Evolutionary conservation across 2,797 vertebrate genomes (phyloP), one percentile per base, ranked within the genome.

Genomic region (Hapalemur alaotrensis): DNA sequence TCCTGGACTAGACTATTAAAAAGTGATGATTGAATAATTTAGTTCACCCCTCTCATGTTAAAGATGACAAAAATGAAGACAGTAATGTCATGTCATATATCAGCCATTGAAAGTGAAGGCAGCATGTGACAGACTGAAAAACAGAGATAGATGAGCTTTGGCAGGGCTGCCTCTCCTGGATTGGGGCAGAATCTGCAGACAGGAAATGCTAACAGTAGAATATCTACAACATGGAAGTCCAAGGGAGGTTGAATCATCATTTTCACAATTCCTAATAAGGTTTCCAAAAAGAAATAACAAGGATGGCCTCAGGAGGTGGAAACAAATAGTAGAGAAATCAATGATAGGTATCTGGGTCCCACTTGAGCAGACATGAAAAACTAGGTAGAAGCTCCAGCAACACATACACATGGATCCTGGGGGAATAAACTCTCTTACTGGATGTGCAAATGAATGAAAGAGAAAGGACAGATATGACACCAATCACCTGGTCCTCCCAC

Each of bases 61-160:
- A 94, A 93, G 41, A 59, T 57, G 50, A 88, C 70, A 87, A 95
- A 93, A 95, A 82, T 38, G 35, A 83, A 89, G 72, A 41, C 0
- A 73, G 4, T 35, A 59, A 50, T 48, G 10, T 30, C 43, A 91
- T 46, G 12, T 35, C 69, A 88, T n/a, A 28, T 9, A 59, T 35
- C 35, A 75, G 30, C 22, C 25, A 72, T n/a, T 54, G 52, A 13
- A 30, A 69, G 20, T 41, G 28, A 95, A 89, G 32, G 0, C 41
- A 61, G 32, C 28, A 30, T 57, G 12, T 52, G 57, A 65, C 52
- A 73, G 59, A 73, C 32, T 63, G 61, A 67, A 76, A 73, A 63
- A 70, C 69, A 92, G 46, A n/a, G 13, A 92, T 1, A 20, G 59
- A 48, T 61, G 18, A 79, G 7, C n/a, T 82, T 85, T 22, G n/a